A percentile compares a stretch with the other conserved stretches of the same genome.
Evolutionary conservation across 2,888 invertebrate species (phyloP).

Genomic region (Dicyrtoma fusca): DNA sequence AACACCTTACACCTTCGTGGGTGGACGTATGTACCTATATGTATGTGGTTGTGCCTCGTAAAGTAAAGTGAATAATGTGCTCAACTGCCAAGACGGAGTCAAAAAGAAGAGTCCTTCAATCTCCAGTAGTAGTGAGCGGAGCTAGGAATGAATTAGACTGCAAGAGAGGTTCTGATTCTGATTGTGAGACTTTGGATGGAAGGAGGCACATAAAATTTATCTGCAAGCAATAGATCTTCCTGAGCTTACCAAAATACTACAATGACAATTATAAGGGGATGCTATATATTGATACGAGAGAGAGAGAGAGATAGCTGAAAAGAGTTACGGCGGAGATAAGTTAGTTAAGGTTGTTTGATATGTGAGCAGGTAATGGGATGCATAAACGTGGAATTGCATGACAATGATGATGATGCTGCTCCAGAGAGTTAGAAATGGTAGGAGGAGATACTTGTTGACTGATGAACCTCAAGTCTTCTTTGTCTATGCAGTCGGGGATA

Average conservation of each 20-base stretch:
- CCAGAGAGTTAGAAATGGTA: neutral
- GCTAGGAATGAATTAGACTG: too few relatives aligned
- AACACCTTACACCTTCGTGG: too few relatives aligned
- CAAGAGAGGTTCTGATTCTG: too few relatives aligned
- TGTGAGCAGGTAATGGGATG: neutral
- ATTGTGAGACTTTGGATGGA: too few relatives aligned
- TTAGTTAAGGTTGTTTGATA: neutral
- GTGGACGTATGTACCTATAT: too few relatives aligned
- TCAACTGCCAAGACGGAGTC: too few relatives aligned
- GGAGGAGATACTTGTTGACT: slow-evolving; percentile 12
- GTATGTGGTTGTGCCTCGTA: too few relatives aligned
- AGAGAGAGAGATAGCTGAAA: neutral
- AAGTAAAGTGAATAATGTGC: too few relatives aligned
- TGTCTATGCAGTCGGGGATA: slow-evolving; percentile 33
- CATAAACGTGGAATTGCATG: slow-evolving; percentile 14
- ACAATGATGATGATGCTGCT: neutral
- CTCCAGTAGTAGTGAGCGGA: too few relatives aligned
- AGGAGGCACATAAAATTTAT: too few relatives aligned
- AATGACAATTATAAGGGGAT: neutral
- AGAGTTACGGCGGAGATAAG: neutral
- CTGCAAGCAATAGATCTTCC: too few relatives aligned
- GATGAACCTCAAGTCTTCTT: slow-evolving; percentile 20
- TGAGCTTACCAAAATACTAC: neutral
- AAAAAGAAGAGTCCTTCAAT: too few relatives aligned
- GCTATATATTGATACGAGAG: slow-evolving; percentile 12